Evolutionary conservation across 1,140 invertebrate genomes (phyloP).

Genomic region (Halesus radiatus): DNA sequence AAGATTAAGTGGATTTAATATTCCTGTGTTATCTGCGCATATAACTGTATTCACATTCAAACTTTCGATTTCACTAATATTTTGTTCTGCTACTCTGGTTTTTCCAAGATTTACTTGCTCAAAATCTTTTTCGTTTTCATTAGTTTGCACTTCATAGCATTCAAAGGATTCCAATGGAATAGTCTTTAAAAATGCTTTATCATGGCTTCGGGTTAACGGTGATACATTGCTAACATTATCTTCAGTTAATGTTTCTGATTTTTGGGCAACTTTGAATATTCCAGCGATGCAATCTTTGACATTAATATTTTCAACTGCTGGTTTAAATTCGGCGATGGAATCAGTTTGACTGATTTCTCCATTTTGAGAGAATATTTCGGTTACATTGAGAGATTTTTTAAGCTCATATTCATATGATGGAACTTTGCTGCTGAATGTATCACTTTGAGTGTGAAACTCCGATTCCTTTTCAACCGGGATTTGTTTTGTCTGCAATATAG

Average conservation of each 20-base stretch:
- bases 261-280: slow-evolving; percentile 57
- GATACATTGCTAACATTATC: slow-evolving; percentile 53
- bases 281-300: slow-evolving; percentile 40
- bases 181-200: slow-evolving; percentile 42
- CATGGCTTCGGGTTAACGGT: not conserved
- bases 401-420: slow-evolving; percentile 47
- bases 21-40: slow-evolving; percentile 40
- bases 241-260: slow-evolving; percentile 58
- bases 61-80: slow-evolving; percentile 47
- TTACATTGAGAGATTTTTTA: slow-evolving; percentile 47
- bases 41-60: slow-evolving; percentile 46
- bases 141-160: slow-evolving; percentile 48
- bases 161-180: slow-evolving; percentile 46
- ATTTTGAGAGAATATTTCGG: slow-evolving; percentile 51
- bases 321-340: slow-evolving; percentile 36
- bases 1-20: slow-evolving; percentile 20
- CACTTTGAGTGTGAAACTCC: slow-evolving; percentile 19
- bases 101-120: not conserved
- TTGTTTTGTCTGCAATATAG: slow-evolving; percentile 42
- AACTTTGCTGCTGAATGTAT: slow-evolving; percentile 13
- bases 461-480: slow-evolving; percentile 45
- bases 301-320: slow-evolving; percentile 20
- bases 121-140: slow-evolving; percentile 46
- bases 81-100: slow-evolving; percentile 34
- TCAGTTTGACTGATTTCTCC: slow-evolving; percentile 42